Evolutionary conservation across 1,140 invertebrate genomes (phyloP).

Genomic region (Anadara kagoshimensis): DNA sequence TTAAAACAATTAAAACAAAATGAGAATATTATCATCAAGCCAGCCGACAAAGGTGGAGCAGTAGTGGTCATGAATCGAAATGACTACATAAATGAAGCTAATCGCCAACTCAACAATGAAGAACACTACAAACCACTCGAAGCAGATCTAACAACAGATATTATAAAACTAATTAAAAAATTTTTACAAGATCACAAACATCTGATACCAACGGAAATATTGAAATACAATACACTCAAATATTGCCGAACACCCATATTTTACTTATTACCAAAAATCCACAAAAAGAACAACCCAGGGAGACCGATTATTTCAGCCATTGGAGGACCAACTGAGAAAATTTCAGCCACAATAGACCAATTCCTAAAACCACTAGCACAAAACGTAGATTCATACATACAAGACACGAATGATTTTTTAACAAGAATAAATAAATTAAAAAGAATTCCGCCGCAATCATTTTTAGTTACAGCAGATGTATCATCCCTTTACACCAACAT

Average conservation of each 20-base stretch:
- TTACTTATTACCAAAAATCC: slow-evolving; percentile 31
- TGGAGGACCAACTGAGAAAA: slow-evolving; percentile 12
- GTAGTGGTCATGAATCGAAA: slow-evolving; percentile 17
- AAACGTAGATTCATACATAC: too few species aligned
- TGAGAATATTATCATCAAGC: not conserved
- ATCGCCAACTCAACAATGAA: slow-evolving; percentile 21
- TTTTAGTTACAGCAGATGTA: too few species aligned
- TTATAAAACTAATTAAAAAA: slow-evolving; percentile 9
- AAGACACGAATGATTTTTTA: too few species aligned
- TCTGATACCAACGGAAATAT: not conserved
- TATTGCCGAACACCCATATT: slow-evolving; percentile 8
- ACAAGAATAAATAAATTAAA: too few species aligned
- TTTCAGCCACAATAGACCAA: slow-evolving; percentile 20
- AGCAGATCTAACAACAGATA: slow-evolving; percentile 3
- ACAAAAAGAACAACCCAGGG: slow-evolving; percentile 28
- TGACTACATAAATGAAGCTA: slow-evolving; percentile 23
- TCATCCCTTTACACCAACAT: too few species aligned
- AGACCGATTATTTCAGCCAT: slow-evolving; percentile 33
- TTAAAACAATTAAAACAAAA: slow-evolving; percentile 5
- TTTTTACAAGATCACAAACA: slow-evolving; percentile 4
- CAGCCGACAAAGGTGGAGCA: slow-evolving; percentile 22
- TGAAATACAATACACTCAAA: slow-evolving; percentile 5
- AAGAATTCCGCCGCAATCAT: too few species aligned
- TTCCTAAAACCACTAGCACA: too few species aligned
- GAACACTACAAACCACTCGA: slow-evolving; percentile 9